Conservation (phyloP, 2,113 vertebrate species). For the Benitochromis conjunctus region DNA sequence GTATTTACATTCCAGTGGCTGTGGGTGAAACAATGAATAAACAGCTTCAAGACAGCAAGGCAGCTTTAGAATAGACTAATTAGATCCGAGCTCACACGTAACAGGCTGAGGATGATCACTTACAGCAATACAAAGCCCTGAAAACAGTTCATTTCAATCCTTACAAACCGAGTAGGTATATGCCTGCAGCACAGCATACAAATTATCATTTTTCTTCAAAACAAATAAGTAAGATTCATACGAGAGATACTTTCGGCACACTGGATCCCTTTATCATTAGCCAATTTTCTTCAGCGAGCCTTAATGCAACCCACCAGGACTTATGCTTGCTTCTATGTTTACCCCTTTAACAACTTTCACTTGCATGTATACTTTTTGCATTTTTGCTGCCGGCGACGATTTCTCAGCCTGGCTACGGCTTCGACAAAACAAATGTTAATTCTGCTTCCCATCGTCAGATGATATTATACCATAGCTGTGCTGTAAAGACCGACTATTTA, state of each 20-base stretch:
- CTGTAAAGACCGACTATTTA: background rate
- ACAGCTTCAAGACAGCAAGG: conserved; percentile 9
- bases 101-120: conserved; percentile 18
- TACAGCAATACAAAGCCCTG: conserved; percentile 12
- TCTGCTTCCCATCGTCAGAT: conserved; percentile 12
- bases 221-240: conserved; percentile 34
- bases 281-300: conserved; percentile 16
- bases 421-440: conserved; percentile 22
- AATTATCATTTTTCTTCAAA: conserved; percentile 22
- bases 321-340: background rate
- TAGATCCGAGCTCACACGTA: conserved; percentile 18
- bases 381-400: conserved; percentile 29
- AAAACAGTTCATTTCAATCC: conserved; percentile 28
- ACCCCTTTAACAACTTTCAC: conserved; percentile 5
- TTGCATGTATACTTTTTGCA: conserved; percentile 3
- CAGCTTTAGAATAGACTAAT: conserved; percentile 21
- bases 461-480: background rate
- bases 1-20: conserved; percentile 53
- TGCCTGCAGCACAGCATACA: conserved; percentile 13
- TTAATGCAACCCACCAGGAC: background rate
- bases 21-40: conserved; percentile 29
- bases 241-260: background rate
- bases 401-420: background rate
- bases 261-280: conserved; percentile 25
- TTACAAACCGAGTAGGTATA: conserved; percentile 18